A percentile compares a stretch with the other conserved stretches of the same genome.
Conservation (phyloP, 2,113 vertebrate genomes). For the Peromyscus leucopus region DNA sequence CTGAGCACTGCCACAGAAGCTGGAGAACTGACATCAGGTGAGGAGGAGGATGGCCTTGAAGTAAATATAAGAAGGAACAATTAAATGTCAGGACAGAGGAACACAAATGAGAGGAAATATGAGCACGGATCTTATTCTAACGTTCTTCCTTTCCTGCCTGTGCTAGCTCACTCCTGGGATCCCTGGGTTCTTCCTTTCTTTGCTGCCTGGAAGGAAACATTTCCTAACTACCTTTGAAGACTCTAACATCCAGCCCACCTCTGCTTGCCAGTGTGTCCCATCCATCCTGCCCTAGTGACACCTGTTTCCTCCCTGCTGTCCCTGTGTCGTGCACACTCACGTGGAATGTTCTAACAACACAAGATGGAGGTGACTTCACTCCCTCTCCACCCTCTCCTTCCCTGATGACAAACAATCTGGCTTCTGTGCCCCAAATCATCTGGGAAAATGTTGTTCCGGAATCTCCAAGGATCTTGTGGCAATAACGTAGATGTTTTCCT, state of each 20-base stretch:
- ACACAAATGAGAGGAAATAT: neutral
- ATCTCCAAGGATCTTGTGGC: neutral
- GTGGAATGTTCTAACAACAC: neutral
- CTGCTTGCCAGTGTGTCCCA: neutral
- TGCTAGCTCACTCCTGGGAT: neutral
- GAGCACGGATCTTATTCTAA: neutral
- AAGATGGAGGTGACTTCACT: neutral
- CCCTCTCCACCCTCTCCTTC: constrained; percentile 6
- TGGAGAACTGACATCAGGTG: neutral
- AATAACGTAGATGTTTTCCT: neutral
- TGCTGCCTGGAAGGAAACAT: neutral
- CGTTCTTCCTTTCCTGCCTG: neutral
- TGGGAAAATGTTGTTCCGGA: constrained; percentile 3
- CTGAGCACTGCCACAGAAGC: neutral
- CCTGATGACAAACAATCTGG: neutral
- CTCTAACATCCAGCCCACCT: neutral
- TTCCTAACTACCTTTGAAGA: neutral
- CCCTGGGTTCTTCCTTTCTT: neutral
- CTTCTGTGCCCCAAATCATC: neutral
- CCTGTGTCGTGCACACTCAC: neutral
- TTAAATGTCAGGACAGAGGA: neutral
- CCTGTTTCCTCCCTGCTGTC: neutral
- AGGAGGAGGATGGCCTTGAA: neutral
- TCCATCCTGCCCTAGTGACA: neutral
- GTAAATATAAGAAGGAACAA: neutral